These are phyloP conservation scores for Oscheius sp. DNA, from an alignment of 2,888 invertebrate genomes.

Conservation along the genomic window DNA sequence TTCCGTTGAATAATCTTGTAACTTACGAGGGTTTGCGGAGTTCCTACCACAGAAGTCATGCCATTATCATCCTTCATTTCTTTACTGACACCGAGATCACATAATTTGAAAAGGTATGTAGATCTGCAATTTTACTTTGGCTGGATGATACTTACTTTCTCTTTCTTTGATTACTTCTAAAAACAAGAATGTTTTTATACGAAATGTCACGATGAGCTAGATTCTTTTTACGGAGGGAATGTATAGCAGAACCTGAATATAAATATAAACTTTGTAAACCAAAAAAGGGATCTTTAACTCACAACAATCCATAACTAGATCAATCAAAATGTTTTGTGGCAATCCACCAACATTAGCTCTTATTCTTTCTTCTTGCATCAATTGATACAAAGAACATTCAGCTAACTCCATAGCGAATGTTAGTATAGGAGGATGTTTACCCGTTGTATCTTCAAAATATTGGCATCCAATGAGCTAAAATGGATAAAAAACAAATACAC, in stretches of 20 bases:
- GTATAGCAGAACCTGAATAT: constrained; percentile 36
- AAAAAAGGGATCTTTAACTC: constrained; percentile 8
- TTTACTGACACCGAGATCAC: constrained; percentile 44
- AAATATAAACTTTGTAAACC: neutral
- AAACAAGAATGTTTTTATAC: constrained; percentile 45
- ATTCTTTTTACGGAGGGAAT: constrained; percentile 31
- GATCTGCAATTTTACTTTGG: constrained; percentile 27
- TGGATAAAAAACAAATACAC: neutral
- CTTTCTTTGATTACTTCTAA: constrained; percentile 1
- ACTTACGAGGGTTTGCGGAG: constrained; percentile 39
- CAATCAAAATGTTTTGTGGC: constrained; percentile 30
- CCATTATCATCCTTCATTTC: constrained; percentile 22
- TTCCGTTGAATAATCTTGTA: neutral
- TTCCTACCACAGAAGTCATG: constrained; percentile 48
- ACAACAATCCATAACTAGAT: constrained; percentile 44
- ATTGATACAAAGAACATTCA: constrained; percentile 32
- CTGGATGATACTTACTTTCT: constrained; percentile 26
- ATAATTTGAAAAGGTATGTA: constrained; percentile 40
- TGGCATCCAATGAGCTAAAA: constrained; percentile 34
- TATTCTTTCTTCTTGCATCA: constrained; percentile 37
- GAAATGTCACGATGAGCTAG: constrained; percentile 50
- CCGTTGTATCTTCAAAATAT: constrained; percentile 19
- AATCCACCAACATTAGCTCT: constrained; percentile 36
- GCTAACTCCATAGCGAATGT: constrained; percentile 49
- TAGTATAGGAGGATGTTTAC: constrained; percentile 18